Evolutionary conservation across 2,888 invertebrate genomes (phyloP).

Genomic region (Catocala fraxini): DNA sequence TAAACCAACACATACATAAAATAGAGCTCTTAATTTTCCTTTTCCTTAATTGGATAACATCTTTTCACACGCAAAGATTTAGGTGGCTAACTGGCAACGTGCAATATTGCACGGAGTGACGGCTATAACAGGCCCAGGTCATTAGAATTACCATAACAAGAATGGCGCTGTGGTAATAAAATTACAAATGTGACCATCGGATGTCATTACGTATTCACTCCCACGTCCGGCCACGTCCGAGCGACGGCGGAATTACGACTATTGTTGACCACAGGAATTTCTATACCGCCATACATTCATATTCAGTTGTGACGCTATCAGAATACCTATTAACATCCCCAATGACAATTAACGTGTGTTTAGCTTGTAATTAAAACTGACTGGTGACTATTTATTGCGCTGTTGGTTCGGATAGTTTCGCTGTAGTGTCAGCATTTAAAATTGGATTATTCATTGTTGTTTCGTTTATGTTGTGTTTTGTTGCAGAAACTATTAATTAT

Average conservation of each 20-base stretch:
- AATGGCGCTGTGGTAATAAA: constrained; percentile 70
- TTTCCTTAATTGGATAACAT: background rate
- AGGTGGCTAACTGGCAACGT: background rate
- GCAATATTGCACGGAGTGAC: constrained; percentile 38
- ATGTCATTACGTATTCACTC: constrained; percentile 75
- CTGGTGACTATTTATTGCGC: constrained; percentile 11
- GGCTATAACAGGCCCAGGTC: constrained; percentile 54
- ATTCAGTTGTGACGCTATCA: constrained; percentile 32
- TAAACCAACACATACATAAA: too few species aligned
- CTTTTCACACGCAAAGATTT: constrained; percentile 23
- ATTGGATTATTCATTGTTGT: background rate
- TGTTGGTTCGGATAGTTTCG: background rate
- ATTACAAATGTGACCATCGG: constrained; percentile 76
- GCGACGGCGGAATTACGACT: constrained; percentile 62
- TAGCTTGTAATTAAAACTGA: constrained; percentile 33
- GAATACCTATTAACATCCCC: constrained; percentile 38
- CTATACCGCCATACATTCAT: constrained; percentile 39
- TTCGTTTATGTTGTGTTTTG: background rate
- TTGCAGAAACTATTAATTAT: too few species aligned
- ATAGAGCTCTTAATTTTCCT: background rate
- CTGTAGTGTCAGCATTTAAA: too few species aligned
- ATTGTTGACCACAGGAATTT: constrained; percentile 55
- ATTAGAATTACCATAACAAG: constrained; percentile 73
- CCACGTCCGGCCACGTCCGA: constrained; percentile 66
- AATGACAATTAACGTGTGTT: constrained; percentile 36